phyloP scores from a whole-genome alignment of 2,888 invertebrate species.

The Archips crataeganus region DNA sequence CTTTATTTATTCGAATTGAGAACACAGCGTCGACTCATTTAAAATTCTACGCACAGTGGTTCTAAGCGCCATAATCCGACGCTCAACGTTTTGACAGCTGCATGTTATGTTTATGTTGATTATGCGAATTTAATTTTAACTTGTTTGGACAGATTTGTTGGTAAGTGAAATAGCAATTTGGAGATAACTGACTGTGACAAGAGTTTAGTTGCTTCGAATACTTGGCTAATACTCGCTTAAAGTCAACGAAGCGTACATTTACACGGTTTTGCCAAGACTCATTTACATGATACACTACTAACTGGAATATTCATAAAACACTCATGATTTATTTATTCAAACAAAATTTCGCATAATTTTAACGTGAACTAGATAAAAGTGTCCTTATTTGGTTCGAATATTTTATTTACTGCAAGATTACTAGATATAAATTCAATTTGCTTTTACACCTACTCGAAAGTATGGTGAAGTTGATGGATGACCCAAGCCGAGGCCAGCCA shows the following conservation, averaged over 20 bases:
- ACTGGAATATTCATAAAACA: conserved; percentile 7
- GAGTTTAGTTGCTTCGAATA: conserved; percentile 32
- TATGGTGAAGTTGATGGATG: conserved; percentile 57
- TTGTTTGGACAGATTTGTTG: conserved; percentile 16
- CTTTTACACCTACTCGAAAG: conserved; percentile 50
- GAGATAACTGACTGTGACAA: conserved; percentile 26
- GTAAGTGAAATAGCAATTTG: conserved; percentile 29
- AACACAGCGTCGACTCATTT: conserved; percentile 6
- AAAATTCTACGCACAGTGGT: conserved; percentile 31
- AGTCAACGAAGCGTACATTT: conserved; percentile 20
- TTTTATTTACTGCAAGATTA: background rate
- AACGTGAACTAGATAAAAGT: background rate
- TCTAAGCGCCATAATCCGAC: conserved; percentile 5
- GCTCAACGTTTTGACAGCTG: conserved; percentile 23
- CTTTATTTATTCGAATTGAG: conserved; percentile 10
- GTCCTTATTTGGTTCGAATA: background rate
- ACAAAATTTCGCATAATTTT: background rate
- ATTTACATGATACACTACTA: conserved; percentile 24
- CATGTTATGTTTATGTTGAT: conserved; percentile 23
- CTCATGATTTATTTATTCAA: conserved; percentile 2
- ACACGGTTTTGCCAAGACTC: conserved; percentile 22
- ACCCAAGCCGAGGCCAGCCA: conserved; percentile 54
- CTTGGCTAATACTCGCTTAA: conserved; percentile 13
- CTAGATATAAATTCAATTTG: conserved; percentile 54
- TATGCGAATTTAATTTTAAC: conserved; percentile 26